phyloP scores from a whole-genome alignment of 2,797 vertebrate species.

The Tragelaphus eurycerus region DNA sequence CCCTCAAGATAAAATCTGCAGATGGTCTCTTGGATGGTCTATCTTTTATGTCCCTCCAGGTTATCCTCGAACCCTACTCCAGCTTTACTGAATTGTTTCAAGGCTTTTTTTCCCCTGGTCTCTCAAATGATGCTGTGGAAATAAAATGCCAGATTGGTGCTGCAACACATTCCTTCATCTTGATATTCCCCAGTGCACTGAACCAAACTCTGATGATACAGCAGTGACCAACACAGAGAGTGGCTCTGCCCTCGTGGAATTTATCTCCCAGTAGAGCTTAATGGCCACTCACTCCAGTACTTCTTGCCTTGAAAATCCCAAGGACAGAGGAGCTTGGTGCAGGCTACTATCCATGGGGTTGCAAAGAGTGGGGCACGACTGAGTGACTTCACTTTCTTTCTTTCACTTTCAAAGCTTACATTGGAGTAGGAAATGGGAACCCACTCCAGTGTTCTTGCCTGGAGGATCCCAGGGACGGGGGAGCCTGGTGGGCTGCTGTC shows the following conservation, averaged over 20 bases:
- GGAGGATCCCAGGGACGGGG: background rate
- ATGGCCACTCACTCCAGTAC: background rate
- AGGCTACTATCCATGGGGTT: background rate
- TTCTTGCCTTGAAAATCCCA: background rate
- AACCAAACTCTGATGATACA: background rate
- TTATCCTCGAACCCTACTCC: background rate
- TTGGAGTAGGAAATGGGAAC: no score
- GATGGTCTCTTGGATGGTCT: rapidly evolving
- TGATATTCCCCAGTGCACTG: background rate
- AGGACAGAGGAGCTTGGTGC: rapidly evolving
- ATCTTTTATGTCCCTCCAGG: background rate
- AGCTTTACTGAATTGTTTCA: background rate
- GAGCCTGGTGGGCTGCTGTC: background rate
- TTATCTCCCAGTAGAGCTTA: no score
- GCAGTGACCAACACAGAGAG: background rate
- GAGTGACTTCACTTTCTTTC: background rate
- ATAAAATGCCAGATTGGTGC: background rate
- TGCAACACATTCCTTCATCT: background rate
- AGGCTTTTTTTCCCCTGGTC: background rate
- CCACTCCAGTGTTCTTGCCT: no score
- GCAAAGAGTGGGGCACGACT: background rate
- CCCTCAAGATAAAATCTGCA: background rate
- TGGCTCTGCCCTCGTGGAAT: rapidly evolving
- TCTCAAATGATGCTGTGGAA: background rate
- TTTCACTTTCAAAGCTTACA: no score